These are phyloP conservation scores for Cyphomyrmex costatus DNA, from an alignment of 1,140 invertebrate species.

Conservation along the genomic window DNA sequence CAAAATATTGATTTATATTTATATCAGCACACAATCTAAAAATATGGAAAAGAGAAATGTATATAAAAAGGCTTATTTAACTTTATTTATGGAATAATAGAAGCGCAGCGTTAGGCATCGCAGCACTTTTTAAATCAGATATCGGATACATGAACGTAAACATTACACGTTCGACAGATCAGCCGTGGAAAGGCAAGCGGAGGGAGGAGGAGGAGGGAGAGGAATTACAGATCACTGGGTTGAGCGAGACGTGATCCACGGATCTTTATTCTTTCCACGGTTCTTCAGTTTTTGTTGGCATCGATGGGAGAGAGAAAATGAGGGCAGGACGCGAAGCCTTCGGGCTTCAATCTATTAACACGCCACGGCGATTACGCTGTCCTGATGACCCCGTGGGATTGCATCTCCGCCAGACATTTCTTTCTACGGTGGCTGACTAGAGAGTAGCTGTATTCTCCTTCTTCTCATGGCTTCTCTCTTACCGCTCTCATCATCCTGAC, in stretches of 20 bases:
- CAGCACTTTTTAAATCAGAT: background rate
- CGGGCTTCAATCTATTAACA: slow-evolving; percentile 74
- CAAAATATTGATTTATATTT: background rate
- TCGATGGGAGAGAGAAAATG: slow-evolving; percentile 22
- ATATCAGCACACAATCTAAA: background rate
- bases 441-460: background rate
- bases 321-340: slow-evolving; percentile 63
- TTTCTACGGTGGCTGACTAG: slow-evolving; percentile 40
- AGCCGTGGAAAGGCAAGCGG: background rate
- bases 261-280: slow-evolving; percentile 57
- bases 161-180: slow-evolving; percentile 23
- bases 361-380: slow-evolving; percentile 71
- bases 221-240: slow-evolving; percentile 65
- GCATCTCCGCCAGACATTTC: slow-evolving; percentile 51
- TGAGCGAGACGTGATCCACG: slow-evolving; percentile 52
- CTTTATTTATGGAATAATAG: background rate
- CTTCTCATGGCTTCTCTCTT: slow-evolving; percentile 15
- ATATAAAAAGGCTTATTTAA: slow-evolving; percentile 8
- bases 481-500: background rate
- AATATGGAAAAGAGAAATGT: background rate
- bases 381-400: slow-evolving; percentile 64
- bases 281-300: slow-evolving; percentile 39
- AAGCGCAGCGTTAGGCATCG: background rate
- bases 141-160: background rate
- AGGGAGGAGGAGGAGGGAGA: background rate